Evolutionary conservation across 2,113 vertebrate species (phyloP), one percentile per base, ranked within the genome.

Genomic region (Erpornis zantholeuca): DNA sequence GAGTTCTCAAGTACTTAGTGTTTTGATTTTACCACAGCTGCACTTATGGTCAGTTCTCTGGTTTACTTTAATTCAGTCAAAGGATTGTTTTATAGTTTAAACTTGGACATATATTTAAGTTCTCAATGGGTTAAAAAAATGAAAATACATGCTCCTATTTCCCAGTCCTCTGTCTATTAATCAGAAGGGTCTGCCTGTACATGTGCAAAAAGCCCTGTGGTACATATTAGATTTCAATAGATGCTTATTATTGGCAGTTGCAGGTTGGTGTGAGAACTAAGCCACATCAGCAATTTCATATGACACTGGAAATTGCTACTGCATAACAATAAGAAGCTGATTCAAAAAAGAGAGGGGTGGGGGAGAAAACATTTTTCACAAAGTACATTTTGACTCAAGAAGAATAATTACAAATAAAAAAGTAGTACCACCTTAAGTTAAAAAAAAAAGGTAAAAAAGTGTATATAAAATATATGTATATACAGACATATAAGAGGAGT

Each of bases 231-330:
- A 78, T 92, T 73, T 81, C 83, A 57, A 57, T 16, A 97, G 94
- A 82, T 14, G 24, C 92, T 92, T 71, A 53, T 93, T 93, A 94
- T 73, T 82, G 97, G 95, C 96, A 83, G 97, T 90, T 53, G 61
- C 92, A 95, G 96, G 86, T 61, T 64, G 82, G 44, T 97, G 87
- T 53, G 63, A 92, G 94, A 95, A 98, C 96, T 60, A 82, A 85
- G 97, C 97, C 16, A 18, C 95, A 91, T 98, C 98, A 98, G 98
- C 99, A 98, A 72, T 97, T 98, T 98, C 94, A 95, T 75, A 80
- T 53, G 86, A 92, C 88, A 90, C 96, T 97, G 97, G 97, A 98
- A 98, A 97, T 95, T 83, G 94, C 97, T 95, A 80, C 97, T 81
- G 91, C 90, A 92, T 73, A 92, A 97, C 97, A 98, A 91, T 97